These are phyloP conservation scores for Tenthredo notha DNA, from an alignment of 2,888 invertebrate genomes.

Conservation along the genomic window DNA sequence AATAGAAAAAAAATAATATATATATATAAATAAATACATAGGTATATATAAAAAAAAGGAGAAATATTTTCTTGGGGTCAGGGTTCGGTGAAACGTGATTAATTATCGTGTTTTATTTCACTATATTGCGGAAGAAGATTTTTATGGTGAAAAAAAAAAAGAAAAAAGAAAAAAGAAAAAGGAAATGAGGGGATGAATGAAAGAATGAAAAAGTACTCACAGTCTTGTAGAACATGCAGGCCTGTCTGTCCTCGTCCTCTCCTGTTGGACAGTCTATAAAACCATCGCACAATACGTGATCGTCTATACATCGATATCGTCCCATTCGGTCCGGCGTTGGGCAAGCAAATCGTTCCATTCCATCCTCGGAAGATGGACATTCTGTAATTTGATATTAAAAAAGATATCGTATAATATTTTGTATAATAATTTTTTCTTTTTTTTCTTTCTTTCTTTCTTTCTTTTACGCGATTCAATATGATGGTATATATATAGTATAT, in stretches of 20 bases:
- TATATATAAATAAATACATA: neutral
- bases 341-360: conserved; percentile 97
- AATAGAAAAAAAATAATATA: too few species aligned
- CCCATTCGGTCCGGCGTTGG: conserved; percentile 95
- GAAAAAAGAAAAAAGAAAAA: neutral
- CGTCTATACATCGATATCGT: conserved; percentile 96
- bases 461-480: neutral
- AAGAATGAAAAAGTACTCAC: too few species aligned
- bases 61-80: neutral
- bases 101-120: too few species aligned
- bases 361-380: conserved; percentile 94
- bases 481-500: neutral
- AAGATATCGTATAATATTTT: too few species aligned
- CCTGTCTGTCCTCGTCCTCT: conserved; percentile 95
- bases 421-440: too few species aligned
- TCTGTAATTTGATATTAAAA: conserved; percentile 82
- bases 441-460: neutral
- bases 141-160: neutral
- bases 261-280: conserved; percentile 96
- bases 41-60: neutral
- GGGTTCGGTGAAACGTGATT: too few species aligned
- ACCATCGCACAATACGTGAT: conserved; percentile 96
- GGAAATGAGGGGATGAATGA: too few species aligned
- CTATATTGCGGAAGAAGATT: too few species aligned
- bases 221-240: conserved; percentile 98